phyloP scores from a whole-genome alignment of 2,888 invertebrate genomes.

The Griposia aprilina region DNA sequence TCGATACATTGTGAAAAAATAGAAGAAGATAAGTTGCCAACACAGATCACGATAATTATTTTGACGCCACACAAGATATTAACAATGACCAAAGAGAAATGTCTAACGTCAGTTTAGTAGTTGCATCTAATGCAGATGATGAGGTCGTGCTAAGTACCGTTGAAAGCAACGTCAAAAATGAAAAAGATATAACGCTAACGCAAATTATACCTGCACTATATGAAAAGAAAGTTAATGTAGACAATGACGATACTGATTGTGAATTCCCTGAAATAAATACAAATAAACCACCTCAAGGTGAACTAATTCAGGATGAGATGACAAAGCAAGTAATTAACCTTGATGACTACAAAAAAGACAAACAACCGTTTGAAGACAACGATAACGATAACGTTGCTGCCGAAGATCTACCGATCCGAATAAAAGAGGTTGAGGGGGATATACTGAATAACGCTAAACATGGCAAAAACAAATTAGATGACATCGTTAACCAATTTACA shows the following conservation, averaged over 20 bases:
- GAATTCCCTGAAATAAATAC: slow-evolving; percentile 62
- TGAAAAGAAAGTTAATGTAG: slow-evolving; percentile 55
- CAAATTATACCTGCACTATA: slow-evolving; percentile 67
- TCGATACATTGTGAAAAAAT: too few species aligned
- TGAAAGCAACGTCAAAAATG: slow-evolving; percentile 62
- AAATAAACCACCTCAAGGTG: slow-evolving; percentile 42
- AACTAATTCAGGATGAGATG: slow-evolving; percentile 62
- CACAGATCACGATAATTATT: slow-evolving; percentile 70
- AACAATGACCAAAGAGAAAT: slow-evolving; percentile 76
- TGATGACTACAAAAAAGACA: slow-evolving; percentile 20
- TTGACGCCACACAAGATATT: slow-evolving; percentile 80
- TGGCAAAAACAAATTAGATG: slow-evolving; percentile 58
- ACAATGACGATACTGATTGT: slow-evolving; percentile 73
- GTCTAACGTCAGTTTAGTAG: slow-evolving; percentile 52
- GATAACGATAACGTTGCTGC: slow-evolving; percentile 61
- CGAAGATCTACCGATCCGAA: slow-evolving; percentile 76
- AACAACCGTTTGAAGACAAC: slow-evolving; percentile 70
- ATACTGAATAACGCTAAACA: slow-evolving; percentile 41
- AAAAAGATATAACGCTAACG: slow-evolving; percentile 71
- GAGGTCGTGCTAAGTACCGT: slow-evolving; percentile 67
- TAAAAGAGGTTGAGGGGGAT: slow-evolving; percentile 63
- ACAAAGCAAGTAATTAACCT: slow-evolving; percentile 70
- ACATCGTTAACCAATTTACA: slow-evolving; percentile 79
- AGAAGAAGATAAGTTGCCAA: too few species aligned
- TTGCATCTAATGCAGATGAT: slow-evolving; percentile 49